Percentiles rank a stretch among this genome's conserved stretches.
Evolutionary conservation across 2,797 vertebrate genomes (phyloP).

Genomic region (Hylomyscus alleni): DNA sequence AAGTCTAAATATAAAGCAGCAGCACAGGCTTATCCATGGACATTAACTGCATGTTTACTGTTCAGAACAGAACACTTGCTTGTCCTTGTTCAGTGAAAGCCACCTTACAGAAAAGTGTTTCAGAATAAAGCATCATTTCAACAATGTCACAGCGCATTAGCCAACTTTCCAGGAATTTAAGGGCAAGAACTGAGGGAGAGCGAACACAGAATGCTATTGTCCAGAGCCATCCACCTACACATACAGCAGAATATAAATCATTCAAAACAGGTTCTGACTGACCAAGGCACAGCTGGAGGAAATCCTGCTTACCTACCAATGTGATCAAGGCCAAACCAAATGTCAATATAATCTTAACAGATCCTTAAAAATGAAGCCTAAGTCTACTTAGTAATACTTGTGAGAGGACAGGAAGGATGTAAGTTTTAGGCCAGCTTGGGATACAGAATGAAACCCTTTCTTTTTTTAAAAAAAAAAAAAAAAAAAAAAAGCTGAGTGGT

Average conservation of each 20-base stretch:
- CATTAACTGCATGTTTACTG: slow-evolving; percentile 22
- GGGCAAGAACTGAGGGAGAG: background rate
- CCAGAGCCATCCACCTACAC: slow-evolving; percentile 23
- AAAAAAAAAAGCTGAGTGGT: background rate
- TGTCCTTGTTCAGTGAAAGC: background rate
- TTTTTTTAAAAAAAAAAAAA: background rate
- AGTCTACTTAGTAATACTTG: background rate
- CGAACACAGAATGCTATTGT: background rate
- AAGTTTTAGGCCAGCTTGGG: background rate
- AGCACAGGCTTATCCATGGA: background rate
- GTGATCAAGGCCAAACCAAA: slow-evolving; percentile 24
- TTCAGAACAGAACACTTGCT: background rate
- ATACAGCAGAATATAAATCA: background rate
- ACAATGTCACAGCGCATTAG: slow-evolving; percentile 6
- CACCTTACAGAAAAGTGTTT: slow-evolving; percentile 18
- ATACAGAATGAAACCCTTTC: background rate
- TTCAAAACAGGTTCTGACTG: background rate
- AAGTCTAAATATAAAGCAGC: background rate
- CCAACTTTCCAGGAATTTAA: slow-evolving; percentile 47
- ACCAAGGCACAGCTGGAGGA: background rate
- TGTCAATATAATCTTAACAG: background rate
- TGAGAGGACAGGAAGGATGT: background rate
- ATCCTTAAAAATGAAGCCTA: slow-evolving; percentile 14
- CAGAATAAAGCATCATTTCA: background rate
- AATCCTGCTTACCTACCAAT: background rate